phyloP scores from a whole-genome alignment of 2,888 invertebrate species.

The Meandrusa payeni region DNA sequence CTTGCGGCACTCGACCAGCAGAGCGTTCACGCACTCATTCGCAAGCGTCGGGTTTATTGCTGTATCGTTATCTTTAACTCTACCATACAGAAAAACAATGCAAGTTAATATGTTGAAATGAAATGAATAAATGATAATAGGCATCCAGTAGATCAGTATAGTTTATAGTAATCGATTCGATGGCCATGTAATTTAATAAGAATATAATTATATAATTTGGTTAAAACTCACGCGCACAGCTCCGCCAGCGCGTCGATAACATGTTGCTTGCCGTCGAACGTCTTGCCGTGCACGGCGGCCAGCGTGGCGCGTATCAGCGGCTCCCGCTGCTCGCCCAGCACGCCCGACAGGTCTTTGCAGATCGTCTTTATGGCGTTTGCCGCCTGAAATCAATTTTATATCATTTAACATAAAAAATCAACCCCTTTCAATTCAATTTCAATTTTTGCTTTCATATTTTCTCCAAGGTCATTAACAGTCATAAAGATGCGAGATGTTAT shows the following conservation, averaged over 20 bases:
- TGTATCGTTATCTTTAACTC: conserved; percentile 58
- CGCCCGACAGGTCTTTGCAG: conserved; percentile 82
- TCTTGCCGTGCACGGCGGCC: conserved; percentile 88
- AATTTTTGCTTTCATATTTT: too few species aligned
- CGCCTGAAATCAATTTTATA: conserved; percentile 79
- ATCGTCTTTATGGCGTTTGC: conserved; percentile 91
- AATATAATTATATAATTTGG: not conserved
- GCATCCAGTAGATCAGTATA: too few species aligned
- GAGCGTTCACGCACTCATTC: conserved; percentile 82
- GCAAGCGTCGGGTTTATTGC: conserved; percentile 50
- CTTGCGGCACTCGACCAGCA: conserved; percentile 90
- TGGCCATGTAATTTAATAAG: not conserved
- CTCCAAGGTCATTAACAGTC: too few species aligned
- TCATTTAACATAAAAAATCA: too few species aligned
- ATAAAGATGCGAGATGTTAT: too few species aligned
- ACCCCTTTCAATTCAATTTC: too few species aligned
- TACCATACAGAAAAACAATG: too few species aligned
- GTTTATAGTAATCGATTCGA: too few species aligned
- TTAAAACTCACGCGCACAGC: conserved; percentile 86
- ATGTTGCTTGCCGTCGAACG: conserved; percentile 94
- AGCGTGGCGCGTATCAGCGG: conserved; percentile 84
- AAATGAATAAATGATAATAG: too few species aligned
- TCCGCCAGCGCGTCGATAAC: conserved; percentile 89
- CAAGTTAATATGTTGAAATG: too few species aligned
- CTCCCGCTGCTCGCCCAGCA: conserved; percentile 83